These are phyloP conservation scores for Siphlonurus alternatus DNA, from an alignment of 2,888 invertebrate species.

Conservation along the genomic window DNA sequence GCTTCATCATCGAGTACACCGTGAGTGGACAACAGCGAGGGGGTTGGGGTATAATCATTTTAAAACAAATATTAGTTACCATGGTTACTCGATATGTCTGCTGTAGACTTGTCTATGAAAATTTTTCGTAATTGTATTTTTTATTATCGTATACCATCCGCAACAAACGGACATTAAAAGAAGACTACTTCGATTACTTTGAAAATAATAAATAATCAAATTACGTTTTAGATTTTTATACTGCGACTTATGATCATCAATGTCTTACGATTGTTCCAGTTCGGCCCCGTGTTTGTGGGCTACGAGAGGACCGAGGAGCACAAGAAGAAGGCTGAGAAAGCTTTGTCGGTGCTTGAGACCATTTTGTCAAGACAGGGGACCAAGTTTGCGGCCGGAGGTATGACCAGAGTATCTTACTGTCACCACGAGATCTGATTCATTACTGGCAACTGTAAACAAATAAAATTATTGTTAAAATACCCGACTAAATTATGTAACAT, in stretches of 20 bases:
- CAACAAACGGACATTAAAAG: not conserved
- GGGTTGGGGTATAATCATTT: not conserved
- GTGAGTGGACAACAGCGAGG: constrained; percentile 35
- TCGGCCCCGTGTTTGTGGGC: constrained; percentile 63
- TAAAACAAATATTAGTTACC: not conserved
- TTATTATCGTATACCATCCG: no score
- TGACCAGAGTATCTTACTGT: no score
- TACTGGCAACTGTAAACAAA: not conserved
- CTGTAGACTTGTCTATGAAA: constrained; percentile 7
- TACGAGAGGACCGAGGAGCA: constrained; percentile 48
- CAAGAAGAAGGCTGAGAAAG: constrained; percentile 49
- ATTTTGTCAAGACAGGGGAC: constrained; percentile 42
- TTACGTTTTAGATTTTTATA: no score
- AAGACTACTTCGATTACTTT: not conserved
- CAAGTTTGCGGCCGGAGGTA: constrained; percentile 45
- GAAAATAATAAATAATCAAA: not conserved
- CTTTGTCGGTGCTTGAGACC: constrained; percentile 45
- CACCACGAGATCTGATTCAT: constrained; percentile 4
- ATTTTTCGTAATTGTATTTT: no score
- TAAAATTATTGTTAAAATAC: not conserved
- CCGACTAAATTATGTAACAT: no score
- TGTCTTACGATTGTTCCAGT: constrained; percentile 29
- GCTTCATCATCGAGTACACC: constrained; percentile 44
- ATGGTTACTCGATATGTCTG: not conserved
- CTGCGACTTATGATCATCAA: no score